phyloP scores from a whole-genome alignment of 2,113 vertebrate species.

The Grammomys dolichurus region DNA sequence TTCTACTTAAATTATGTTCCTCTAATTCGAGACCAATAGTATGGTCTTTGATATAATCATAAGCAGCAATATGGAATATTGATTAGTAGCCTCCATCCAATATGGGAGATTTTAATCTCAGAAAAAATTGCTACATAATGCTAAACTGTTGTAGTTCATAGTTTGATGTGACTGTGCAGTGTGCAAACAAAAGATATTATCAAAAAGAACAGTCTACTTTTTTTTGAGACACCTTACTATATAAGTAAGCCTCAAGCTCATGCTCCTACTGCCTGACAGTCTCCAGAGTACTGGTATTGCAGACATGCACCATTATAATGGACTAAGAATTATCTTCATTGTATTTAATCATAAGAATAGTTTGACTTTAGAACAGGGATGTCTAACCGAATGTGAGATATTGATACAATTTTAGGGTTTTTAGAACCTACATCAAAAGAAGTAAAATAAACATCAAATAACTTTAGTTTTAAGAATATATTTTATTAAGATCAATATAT shows the following conservation, averaged over 20 bases:
- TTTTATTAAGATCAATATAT: conserved; percentile 25
- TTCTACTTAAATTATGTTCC: not conserved
- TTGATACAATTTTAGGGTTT: not conserved
- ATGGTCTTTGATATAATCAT: too few relatives aligned
- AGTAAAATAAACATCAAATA: not conserved
- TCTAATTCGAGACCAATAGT: not conserved
- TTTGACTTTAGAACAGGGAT: not conserved
- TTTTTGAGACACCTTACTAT: not conserved
- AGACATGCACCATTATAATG: not conserved
- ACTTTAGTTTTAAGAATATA: not conserved
- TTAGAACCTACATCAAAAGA: not conserved
- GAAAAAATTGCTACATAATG: not conserved
- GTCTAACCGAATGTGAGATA: not conserved
- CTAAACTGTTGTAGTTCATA: not conserved
- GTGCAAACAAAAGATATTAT: not conserved
- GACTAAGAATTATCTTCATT: not conserved
- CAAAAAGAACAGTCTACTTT: not conserved
- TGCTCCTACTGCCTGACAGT: not conserved
- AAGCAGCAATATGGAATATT: not conserved
- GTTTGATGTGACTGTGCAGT: not conserved
- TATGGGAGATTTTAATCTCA: not conserved
- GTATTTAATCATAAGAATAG: not conserved
- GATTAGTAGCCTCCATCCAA: not conserved
- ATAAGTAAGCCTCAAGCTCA: not conserved
- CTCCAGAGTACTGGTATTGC: not conserved